Evolutionary conservation across 2,888 invertebrate genomes (phyloP).

Genomic region (Himalopsyche japonica): DNA sequence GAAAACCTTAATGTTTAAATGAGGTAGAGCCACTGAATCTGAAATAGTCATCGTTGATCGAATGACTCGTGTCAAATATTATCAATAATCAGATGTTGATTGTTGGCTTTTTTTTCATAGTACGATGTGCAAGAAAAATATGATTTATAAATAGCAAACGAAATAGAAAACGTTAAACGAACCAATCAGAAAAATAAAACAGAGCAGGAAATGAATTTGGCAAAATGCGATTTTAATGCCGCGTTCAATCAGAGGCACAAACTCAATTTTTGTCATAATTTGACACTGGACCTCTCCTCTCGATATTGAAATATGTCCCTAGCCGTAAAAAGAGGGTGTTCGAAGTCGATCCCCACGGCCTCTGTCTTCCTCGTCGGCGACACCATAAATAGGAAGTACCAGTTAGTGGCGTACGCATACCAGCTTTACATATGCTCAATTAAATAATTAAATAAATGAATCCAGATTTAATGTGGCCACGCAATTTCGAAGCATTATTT

Average conservation of each 20-base stretch:
- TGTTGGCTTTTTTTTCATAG: background rate
- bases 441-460: too few relatives aligned
- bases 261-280: background rate
- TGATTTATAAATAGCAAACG: background rate
- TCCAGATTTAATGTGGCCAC: too few relatives aligned
- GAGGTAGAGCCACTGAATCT: too few relatives aligned
- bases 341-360: background rate
- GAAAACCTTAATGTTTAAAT: too few relatives aligned
- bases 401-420: background rate
- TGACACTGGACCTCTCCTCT: background rate
- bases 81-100: too few relatives aligned
- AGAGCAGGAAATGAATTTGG: background rate
- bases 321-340: background rate
- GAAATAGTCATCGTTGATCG: too few relatives aligned
- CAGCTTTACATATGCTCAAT: too few relatives aligned
- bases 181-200: background rate
- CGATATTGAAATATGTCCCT: background rate
- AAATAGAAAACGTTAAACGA: background rate
- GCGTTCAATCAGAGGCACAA: background rate
- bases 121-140: background rate
- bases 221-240: background rate
- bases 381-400: background rate
- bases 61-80: too few relatives aligned
- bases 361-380: background rate
- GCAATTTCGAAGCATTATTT: too few relatives aligned